These are phyloP conservation scores for Vanessa cardui DNA, from an alignment of 2,888 invertebrate species.

Conservation along the genomic window DNA sequence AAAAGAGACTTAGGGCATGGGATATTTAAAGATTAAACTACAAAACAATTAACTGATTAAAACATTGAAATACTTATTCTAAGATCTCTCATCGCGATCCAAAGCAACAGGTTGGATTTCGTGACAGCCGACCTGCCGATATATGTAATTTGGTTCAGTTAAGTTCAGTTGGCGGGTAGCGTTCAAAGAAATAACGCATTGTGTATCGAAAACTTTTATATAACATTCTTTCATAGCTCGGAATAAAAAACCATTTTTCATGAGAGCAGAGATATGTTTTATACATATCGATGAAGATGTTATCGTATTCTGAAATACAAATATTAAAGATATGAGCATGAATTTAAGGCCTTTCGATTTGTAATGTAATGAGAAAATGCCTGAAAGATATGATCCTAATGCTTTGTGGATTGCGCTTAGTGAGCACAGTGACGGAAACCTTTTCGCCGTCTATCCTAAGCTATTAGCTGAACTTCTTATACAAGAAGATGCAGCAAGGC, in stretches of 20 bases:
- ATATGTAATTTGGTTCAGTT: conserved; percentile 11
- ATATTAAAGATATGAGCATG: no score
- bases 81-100: background rate
- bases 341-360: background rate
- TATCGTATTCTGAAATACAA: background rate
- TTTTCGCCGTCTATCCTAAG: conserved; percentile 86
- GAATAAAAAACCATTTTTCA: no score
- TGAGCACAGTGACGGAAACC: conserved; percentile 81
- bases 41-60: no score
- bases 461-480: conserved; percentile 84
- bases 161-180: conserved; percentile 34
- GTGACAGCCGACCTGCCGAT: conserved; percentile 9
- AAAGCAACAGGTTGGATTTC: conserved; percentile 33
- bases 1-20: no score
- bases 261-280: background rate
- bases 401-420: conserved; percentile 81
- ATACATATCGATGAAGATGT: background rate
- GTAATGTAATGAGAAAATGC: conserved; percentile 50
- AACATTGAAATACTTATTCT: no score
- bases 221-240: background rate
- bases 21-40: no score
- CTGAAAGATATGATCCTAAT: conserved; percentile 65
- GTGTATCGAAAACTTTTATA: conserved; percentile 4
- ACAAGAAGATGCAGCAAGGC: conserved; percentile 72
- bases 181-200: conserved; percentile 35